phyloP scores from a whole-genome alignment of 2,888 invertebrate species.

The Drosophila eohydei region DNA sequence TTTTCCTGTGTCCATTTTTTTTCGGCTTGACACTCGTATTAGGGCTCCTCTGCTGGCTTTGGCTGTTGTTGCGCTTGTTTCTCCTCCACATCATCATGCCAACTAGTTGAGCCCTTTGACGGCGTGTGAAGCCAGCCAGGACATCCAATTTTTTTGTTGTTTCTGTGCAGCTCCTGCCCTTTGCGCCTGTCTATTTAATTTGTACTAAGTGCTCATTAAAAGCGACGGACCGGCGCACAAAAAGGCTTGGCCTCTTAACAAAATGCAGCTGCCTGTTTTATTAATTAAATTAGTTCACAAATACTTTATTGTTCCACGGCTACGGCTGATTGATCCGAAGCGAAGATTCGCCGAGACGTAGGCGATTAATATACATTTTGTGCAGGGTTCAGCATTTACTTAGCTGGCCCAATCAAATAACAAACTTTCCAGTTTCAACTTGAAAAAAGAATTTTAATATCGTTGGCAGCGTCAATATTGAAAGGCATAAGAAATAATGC shows the following conservation, averaged over 20 bases:
- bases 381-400: conserved; percentile 21
- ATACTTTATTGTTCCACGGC: conserved; percentile 30
- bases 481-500: not conserved
- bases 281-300: conserved; percentile 67
- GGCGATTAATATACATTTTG: conserved; percentile 37
- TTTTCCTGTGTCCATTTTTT: conserved; percentile 30
- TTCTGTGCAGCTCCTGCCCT: not conserved
- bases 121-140: conserved; percentile 53
- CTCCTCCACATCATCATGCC: conserved; percentile 32
- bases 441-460: conserved; percentile 58
- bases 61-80: conserved; percentile 28
- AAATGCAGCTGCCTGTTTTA: conserved; percentile 37
- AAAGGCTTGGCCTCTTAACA: conserved; percentile 7
- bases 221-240: conserved; percentile 20
- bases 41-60: conserved; percentile 19
- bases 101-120: conserved; percentile 68
- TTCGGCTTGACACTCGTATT: conserved; percentile 59
- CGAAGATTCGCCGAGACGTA: conserved; percentile 18
- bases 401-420: conserved; percentile 34
- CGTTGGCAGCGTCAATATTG: not conserved
- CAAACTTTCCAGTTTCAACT: conserved; percentile 32
- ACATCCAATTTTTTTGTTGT: conserved; percentile 26
- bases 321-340: conserved; percentile 17
- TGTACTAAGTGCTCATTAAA: conserved; percentile 76
- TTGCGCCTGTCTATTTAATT: conserved; percentile 66